phyloP scores from a whole-genome alignment of 2,888 invertebrate species.

The Agriopis aurantiaria region DNA sequence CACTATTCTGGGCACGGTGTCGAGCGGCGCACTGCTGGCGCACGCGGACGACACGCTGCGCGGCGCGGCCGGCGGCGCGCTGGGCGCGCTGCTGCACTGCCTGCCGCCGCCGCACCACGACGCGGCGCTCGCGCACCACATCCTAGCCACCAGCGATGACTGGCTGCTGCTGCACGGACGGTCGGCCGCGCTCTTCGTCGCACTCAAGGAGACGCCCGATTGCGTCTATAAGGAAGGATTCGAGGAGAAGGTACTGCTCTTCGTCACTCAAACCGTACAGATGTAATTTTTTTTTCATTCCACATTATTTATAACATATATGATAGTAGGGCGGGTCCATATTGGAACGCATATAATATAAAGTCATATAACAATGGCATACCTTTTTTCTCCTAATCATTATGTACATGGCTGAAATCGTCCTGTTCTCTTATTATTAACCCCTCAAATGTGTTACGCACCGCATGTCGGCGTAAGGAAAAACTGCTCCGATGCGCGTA shows the following conservation, averaged over 20 bases:
- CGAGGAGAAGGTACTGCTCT: conserved; percentile 39
- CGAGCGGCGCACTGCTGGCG: conserved; percentile 87
- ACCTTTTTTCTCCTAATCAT: too few species aligned
- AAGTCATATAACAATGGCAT: too few species aligned
- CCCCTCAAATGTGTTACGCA: too few species aligned
- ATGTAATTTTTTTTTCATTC: too few species aligned
- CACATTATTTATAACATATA: too few species aligned
- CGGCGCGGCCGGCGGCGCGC: conserved; percentile 94
- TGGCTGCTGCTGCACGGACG: conserved; percentile 94
- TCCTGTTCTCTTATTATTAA: too few species aligned
- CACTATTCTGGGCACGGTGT: conserved; percentile 89
- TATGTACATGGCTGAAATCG: too few species aligned
- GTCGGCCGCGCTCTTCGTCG: conserved; percentile 93
- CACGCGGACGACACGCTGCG: conserved; percentile 93
- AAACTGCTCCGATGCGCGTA: too few species aligned
- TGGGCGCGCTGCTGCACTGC: conserved; percentile 94
- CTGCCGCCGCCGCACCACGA: conserved; percentile 91
- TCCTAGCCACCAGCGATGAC: conserved; percentile 90
- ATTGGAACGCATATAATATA: too few species aligned
- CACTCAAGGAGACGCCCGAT: conserved; percentile 93
- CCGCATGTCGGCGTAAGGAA: too few species aligned
- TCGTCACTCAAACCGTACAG: too few species aligned
- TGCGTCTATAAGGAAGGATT: conserved; percentile 59
- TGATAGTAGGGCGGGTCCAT: too few species aligned
- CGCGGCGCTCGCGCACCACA: conserved; percentile 90